A percentile compares a stretch with the other conserved stretches of the same genome.
phyloP scores from a whole-genome alignment of 23 tunicate species.

The Phallusia fumigata region DNA sequence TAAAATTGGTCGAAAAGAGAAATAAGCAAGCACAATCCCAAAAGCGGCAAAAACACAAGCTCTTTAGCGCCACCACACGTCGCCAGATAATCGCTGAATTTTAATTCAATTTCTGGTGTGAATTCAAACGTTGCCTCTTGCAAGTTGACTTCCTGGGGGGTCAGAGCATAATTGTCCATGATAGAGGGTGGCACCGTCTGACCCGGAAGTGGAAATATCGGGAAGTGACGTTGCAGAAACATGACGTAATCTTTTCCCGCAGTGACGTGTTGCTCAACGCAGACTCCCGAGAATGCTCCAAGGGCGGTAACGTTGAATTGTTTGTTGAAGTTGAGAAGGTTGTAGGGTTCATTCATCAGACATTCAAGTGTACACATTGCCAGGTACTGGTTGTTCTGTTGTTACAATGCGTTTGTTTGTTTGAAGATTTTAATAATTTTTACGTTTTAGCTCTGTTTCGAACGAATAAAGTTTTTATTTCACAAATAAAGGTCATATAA shows the following conservation, averaged over 20 bases:
- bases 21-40: neutral
- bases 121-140: constrained; percentile 7
- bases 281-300: constrained; percentile 12
- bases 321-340: neutral
- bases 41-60: neutral
- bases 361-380: constrained; percentile 20
- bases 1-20: no score
- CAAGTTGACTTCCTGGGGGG: constrained; percentile 19
- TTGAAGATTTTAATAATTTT: no score
- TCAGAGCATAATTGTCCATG: constrained; percentile 7
- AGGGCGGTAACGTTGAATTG: constrained; percentile 12
- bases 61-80: constrained; percentile 2
- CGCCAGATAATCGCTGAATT: constrained; percentile 10
- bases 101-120: neutral
- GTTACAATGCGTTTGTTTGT: no score
- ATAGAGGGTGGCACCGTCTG: constrained; percentile 18
- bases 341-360: constrained; percentile 18
- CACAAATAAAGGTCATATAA: no score
- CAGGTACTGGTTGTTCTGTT: constrained; percentile 4
- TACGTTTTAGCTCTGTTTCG: no score
- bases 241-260: neutral
- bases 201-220: constrained; percentile 14
- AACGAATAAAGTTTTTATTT: no score
- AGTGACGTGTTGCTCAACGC: constrained; percentile 9
- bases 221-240: constrained; percentile 15